Base-by-base conservation (phyloP, 92 coral and sea anemone genomes). In the Anthopleura xanthogrammica region DNA sequence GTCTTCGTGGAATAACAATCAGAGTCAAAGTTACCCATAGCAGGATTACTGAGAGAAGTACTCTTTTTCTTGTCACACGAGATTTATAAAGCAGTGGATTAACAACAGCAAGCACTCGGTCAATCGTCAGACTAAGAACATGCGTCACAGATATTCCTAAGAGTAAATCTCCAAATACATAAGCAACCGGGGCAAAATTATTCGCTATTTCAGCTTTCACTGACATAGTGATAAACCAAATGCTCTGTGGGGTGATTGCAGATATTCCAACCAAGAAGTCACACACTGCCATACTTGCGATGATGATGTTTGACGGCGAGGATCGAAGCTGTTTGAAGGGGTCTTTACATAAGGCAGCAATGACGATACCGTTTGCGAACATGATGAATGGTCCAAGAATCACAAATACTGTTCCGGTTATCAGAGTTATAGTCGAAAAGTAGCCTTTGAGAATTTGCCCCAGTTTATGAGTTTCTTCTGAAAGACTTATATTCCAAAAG, bases 321-420 rank as follows among this genome's bases (percentile, higher is more conserved):
- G 86, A 60, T 17, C 86, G 86, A 52, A 83, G 81, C 48, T 73
- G 86, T 75, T 76, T 83, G 80, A 52, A 76, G 39, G 86, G 86
- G 75, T 83, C 86, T 83, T 76, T 83, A 81, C 86, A 83, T 46
- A 83, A 60, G 13, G 86, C 86, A 43, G 75, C 60, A 20, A 83
- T 36, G 22, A 83, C 86, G 43, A 76, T 46, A 48, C 54, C 86
- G 41, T 83, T 83, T 12, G 73, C 80, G 12, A 76, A 42, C 57
- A 60, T 83, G n/a, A 76, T 76, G 24, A 82, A 39, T 19, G 78
- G 80, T 39, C 79, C 77, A 16, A 83, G 70, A 42, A 83, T 57
- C 17, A 36, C 71, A 5, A 83, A 74, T 23, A 41, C 75, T 52
- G 57, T 43, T 52, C 83, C 83, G 2, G 40, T 60, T 13, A 65